Conservation (phyloP, 2,888 invertebrate species). For the Uloborus plumipes region DNA sequence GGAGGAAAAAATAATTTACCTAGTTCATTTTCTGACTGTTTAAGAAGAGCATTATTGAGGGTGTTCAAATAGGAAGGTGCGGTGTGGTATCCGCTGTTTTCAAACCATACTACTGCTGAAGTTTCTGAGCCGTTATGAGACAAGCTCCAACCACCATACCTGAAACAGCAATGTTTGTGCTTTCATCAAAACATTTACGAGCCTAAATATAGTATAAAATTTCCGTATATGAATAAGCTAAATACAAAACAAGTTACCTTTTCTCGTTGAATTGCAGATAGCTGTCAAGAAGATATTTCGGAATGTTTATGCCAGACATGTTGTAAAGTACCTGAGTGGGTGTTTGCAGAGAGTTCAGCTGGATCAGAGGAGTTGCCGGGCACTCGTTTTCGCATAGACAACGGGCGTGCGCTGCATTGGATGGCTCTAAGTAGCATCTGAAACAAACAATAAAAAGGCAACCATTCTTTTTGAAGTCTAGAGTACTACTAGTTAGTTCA, state of each 20-base stretch:
- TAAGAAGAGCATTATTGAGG: slow-evolving; percentile 67
- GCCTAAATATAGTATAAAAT: neutral
- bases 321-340: slow-evolving; percentile 68
- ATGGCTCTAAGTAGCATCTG: neutral
- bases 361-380: neutral
- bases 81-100: slow-evolving; percentile 69
- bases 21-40: neutral
- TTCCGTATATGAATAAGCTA: neutral
- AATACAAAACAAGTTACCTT: slow-evolving; percentile 22
- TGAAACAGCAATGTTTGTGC: slow-evolving; percentile 41
- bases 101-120: slow-evolving; percentile 67
- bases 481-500: too few relatives aligned
- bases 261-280: slow-evolving; percentile 68
- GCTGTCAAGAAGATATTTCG: slow-evolving; percentile 69
- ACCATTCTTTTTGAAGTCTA: too few relatives aligned
- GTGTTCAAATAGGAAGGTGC: slow-evolving; percentile 68
- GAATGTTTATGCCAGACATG: slow-evolving; percentile 67
- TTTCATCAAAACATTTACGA: neutral
- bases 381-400: slow-evolving; percentile 47
- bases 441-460: too few relatives aligned
- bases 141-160: slow-evolving; percentile 71
- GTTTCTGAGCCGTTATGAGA: slow-evolving; percentile 31
- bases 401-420: neutral
- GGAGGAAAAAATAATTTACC: neutral
- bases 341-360: slow-evolving; percentile 43